Conservation (phyloP, 2,888 invertebrate genomes). For the Pseudoips prasinana region DNA sequence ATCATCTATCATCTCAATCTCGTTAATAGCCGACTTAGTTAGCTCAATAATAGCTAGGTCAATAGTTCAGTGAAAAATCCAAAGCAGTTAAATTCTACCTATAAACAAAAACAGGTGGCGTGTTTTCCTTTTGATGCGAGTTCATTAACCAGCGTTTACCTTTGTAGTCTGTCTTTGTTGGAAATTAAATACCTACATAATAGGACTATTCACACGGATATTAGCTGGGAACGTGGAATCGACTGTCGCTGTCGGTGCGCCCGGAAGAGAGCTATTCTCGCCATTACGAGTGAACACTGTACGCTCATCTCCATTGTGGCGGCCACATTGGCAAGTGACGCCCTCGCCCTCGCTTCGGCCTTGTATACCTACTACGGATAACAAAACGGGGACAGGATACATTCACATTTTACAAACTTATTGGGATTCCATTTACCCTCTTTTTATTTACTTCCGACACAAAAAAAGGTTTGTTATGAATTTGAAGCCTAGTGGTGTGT, state of each 20-base stretch:
- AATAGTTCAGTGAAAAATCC: no score
- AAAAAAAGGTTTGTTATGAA: not conserved
- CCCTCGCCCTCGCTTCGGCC: slow-evolving; percentile 34
- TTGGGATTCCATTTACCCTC: not conserved
- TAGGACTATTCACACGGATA: slow-evolving; percentile 22
- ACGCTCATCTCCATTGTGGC: slow-evolving; percentile 49
- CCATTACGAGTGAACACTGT: slow-evolving; percentile 50
- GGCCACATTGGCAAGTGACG: slow-evolving; percentile 39
- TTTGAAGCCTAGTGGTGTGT: not conserved
- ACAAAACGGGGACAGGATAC: slow-evolving; percentile 22
- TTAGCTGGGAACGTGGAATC: slow-evolving; percentile 13
- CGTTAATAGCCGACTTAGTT: no score
- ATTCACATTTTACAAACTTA: slow-evolving; percentile 3
- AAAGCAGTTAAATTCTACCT: no score
- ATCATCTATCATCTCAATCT: no score
- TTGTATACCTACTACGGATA: slow-evolving; percentile 13
- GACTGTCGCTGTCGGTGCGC: slow-evolving; percentile 18
- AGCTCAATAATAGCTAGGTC: no score
- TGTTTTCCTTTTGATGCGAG: no score
- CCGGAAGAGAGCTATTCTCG: slow-evolving; percentile 60
- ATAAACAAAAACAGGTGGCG: no score
- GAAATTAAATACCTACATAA: slow-evolving; percentile 19
- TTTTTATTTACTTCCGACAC: not conserved
- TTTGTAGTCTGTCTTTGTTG: slow-evolving; percentile 4
- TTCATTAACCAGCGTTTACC: no score